A percentile compares a stretch with the other conserved stretches of the same genome.
phyloP scores from a whole-genome alignment of 30 jellyfish, hydroid and myxozoan species.

The Cassiopea andromeda region DNA sequence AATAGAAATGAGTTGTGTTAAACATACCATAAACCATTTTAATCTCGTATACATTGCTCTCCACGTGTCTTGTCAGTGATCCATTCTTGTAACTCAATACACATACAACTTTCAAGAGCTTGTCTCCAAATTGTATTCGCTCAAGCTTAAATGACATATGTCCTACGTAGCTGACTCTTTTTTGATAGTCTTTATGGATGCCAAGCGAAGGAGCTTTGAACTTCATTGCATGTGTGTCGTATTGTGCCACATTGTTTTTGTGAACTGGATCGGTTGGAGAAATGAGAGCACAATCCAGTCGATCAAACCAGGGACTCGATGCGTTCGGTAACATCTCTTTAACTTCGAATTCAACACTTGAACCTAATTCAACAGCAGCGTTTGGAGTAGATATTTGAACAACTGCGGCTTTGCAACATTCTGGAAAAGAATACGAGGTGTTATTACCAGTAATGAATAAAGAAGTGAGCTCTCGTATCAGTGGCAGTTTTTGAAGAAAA shows the following conservation, averaged over 20 bases:
- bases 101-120: neutral
- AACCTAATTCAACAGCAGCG: neutral
- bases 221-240: neutral
- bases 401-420: neutral
- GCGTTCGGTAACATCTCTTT: neutral
- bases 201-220: neutral
- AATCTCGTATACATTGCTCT: neutral
- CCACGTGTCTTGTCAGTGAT: neutral
- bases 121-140: neutral
- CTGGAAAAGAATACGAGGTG: neutral
- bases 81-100: neutral
- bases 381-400: neutral
- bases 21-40: neutral
- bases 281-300: neutral
- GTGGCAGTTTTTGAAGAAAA: too few species aligned
- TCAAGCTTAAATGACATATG: neutral
- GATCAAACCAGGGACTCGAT: neutral
- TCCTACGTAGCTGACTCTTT: neutral
- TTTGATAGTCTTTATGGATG: neutral
- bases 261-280: neutral
- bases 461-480: too few species aligned
- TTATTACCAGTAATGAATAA: too few species aligned
- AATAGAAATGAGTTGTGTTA: neutral
- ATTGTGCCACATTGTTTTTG: neutral
- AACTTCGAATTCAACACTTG: neutral